Percentiles rank a stretch among this genome's conserved stretches.
phyloP scores from a whole-genome alignment of 1,140 invertebrate species.

The Drosophila malerkotliana region DNA sequence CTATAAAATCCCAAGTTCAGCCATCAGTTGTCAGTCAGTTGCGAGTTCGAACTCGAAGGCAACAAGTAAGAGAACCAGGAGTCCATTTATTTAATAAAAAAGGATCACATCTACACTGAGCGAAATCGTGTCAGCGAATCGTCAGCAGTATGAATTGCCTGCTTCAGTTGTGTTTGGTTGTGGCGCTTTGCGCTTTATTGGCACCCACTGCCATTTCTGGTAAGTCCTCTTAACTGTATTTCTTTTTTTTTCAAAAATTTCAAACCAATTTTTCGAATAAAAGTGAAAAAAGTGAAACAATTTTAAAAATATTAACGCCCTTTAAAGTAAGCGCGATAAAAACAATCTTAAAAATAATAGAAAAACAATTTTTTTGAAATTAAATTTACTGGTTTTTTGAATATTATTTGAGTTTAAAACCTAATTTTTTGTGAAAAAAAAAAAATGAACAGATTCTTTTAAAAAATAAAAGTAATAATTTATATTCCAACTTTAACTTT shows the following conservation, averaged over 20 bases:
- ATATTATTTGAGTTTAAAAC: no score
- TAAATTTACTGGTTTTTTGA: no score
- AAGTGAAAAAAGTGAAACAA: background rate
- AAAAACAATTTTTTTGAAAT: no score
- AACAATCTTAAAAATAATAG: no score
- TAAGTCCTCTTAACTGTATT: slow-evolving; percentile 30
- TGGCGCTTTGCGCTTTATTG: slow-evolving; percentile 60
- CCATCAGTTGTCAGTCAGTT: slow-evolving; percentile 69
- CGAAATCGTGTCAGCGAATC: background rate
- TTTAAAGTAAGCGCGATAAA: no score
- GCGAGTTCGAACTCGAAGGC: slow-evolving; percentile 65
- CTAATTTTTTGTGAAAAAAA: no score
- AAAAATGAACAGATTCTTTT: no score
- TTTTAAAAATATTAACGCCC: background rate
- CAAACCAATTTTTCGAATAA: background rate
- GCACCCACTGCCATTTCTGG: slow-evolving; percentile 40
- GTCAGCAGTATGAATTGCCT: slow-evolving; percentile 51
- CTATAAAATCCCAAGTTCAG: slow-evolving; percentile 62
- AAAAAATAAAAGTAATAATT: no score
- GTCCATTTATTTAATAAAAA: background rate
- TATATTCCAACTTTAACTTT: no score
- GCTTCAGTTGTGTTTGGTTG: slow-evolving; percentile 52
- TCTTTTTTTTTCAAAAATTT: background rate
- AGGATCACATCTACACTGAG: background rate
- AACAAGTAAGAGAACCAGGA: slow-evolving; percentile 53